Conservation (phyloP, 2,888 invertebrate genomes). For the Stenodera caucasica region DNA sequence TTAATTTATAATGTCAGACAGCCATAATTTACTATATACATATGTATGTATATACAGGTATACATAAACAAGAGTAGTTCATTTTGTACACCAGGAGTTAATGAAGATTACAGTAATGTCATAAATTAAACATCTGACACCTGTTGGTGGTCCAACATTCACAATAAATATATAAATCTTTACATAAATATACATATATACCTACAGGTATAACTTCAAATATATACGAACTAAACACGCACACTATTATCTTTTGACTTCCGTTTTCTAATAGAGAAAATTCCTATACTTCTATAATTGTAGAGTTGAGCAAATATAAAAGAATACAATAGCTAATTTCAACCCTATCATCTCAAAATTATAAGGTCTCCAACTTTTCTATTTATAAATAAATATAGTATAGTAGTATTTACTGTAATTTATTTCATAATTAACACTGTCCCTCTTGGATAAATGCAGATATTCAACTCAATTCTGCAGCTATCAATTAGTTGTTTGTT, state of each 20-base stretch:
- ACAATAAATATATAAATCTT: constrained; percentile 8
- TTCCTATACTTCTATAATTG: too few relatives aligned
- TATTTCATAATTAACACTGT: too few relatives aligned
- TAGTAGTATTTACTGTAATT: too few relatives aligned
- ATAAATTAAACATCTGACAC: constrained; percentile 40
- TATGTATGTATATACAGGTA: neutral
- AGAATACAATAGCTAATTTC: too few relatives aligned
- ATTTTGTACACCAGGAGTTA: constrained; percentile 37
- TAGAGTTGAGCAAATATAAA: too few relatives aligned
- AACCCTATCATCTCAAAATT: too few relatives aligned
- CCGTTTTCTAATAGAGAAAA: too few relatives aligned
- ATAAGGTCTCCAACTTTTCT: too few relatives aligned
- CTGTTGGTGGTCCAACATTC: constrained; percentile 35
- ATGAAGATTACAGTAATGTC: constrained; percentile 40
- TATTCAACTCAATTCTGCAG: too few relatives aligned
- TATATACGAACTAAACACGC: neutral
- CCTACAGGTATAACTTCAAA: neutral
- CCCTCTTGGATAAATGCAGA: too few relatives aligned
- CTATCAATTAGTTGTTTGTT: too few relatives aligned
- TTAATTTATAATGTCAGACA: neutral
- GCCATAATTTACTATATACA: neutral
- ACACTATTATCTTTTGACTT: neutral
- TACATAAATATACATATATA: neutral
- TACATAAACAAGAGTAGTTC: constrained; percentile 31
- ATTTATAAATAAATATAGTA: too few relatives aligned